A percentile compares a stretch with the other conserved stretches of the same genome.
Evolutionary conservation across 35 echinoderm and acorn worm genomes (phyloP).

Genomic region (Chiridota heheva): DNA sequence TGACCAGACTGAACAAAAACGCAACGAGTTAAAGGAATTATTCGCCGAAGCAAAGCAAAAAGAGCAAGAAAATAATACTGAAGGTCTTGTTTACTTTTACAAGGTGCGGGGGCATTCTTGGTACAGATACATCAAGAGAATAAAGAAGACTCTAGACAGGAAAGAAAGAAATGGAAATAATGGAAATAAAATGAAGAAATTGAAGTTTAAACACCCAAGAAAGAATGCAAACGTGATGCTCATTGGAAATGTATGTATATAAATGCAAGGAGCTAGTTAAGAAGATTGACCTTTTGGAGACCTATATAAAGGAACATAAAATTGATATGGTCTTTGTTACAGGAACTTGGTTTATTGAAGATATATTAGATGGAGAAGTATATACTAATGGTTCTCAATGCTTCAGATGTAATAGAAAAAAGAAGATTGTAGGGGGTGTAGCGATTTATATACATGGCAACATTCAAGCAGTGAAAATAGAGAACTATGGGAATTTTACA

Average conservation of each 20-base stretch:
- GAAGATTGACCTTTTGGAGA: constrained; percentile 10
- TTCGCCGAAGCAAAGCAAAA: no score
- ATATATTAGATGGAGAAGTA: constrained; percentile 21
- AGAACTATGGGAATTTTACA: not conserved
- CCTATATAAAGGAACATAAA: not conserved
- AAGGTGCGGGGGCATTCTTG: no score
- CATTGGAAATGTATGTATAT: constrained; percentile 22
- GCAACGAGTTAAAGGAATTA: no score
- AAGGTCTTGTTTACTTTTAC: no score
- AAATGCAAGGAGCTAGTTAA: constrained; percentile 5
- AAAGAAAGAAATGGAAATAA: no score
- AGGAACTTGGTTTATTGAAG: constrained; percentile 21
- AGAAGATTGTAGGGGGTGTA: constrained; percentile 19
- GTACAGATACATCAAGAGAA: no score
- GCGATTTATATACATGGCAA: constrained; percentile 19
- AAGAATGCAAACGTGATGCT: no score
- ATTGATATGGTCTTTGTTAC: constrained; percentile 29
- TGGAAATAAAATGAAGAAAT: no score
- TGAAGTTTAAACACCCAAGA: no score
- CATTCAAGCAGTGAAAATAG: not conserved
- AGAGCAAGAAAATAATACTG: no score
- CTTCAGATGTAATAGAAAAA: constrained; percentile 10
- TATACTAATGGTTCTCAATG: not conserved
- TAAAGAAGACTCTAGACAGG: no score
- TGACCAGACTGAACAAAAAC: no score